These are phyloP conservation scores for Epinephelus malabaricus DNA, from an alignment of 2,797 vertebrate genomes.

Conservation along the genomic window DNA sequence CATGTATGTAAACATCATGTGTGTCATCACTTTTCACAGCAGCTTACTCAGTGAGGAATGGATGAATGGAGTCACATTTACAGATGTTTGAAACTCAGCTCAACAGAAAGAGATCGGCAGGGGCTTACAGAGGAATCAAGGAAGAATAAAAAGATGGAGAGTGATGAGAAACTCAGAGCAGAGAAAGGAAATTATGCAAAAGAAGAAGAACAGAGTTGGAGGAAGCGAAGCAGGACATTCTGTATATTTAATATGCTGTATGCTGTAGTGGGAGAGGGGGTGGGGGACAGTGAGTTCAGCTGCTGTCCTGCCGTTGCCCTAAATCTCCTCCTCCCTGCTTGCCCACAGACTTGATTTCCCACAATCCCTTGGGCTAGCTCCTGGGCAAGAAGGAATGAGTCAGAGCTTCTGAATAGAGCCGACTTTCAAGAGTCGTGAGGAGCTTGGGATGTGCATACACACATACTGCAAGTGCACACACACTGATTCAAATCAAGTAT, in stretches of 20 bases:
- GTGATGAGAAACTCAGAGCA: not conserved
- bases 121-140: not conserved
- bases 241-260: not conserved
- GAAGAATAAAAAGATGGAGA: not conserved
- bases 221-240: not conserved
- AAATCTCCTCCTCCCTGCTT: slow-evolving; percentile 62
- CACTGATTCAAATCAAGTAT: not conserved
- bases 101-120: not conserved
- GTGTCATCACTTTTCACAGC: not conserved
- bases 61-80: not conserved
- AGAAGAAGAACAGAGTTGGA: not conserved
- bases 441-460: slow-evolving; percentile 14
- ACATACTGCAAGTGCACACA: slow-evolving; percentile 7
- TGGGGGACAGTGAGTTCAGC: slow-evolving; percentile 3
- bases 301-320: slow-evolving; percentile 63
- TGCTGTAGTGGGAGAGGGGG: not conserved
- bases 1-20: not conserved
- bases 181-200: not conserved
- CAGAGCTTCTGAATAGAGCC: slow-evolving; percentile 68
- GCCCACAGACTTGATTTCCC: slow-evolving; percentile 71
- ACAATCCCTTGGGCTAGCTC: slow-evolving; percentile 66
- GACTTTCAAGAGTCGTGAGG: slow-evolving; percentile 50
- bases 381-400: slow-evolving; percentile 71
- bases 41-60: not conserved
- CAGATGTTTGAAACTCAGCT: slow-evolving; percentile 25